A percentile compares a stretch with the other conserved stretches of the same genome.
Conservation (phyloP, 2,888 invertebrate genomes). For the Alloplasta piceator region DNA sequence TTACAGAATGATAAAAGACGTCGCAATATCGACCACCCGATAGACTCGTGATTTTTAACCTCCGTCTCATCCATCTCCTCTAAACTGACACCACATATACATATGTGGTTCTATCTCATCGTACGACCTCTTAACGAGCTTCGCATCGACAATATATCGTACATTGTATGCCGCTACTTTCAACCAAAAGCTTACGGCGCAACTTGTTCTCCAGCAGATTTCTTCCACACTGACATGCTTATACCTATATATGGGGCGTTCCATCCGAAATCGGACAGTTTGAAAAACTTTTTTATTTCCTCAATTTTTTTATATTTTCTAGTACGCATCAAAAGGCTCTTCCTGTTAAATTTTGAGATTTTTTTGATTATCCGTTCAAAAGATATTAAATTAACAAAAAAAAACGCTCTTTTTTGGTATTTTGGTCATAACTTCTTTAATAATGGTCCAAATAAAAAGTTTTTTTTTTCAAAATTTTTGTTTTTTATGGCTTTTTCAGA, state of each 20-base stretch:
- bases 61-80: background rate
- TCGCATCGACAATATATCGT: conserved; percentile 31
- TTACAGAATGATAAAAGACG: conserved; percentile 50
- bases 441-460: too few species aligned
- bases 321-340: too few species aligned
- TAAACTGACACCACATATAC: background rate
- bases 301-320: too few species aligned
- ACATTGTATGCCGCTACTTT: conserved; percentile 30
- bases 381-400: too few species aligned
- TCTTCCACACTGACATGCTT: background rate
- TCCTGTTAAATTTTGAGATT: too few species aligned
- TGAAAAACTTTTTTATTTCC: too few species aligned
- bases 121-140: conserved; percentile 32
- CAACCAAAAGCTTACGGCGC: background rate
- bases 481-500: too few species aligned
- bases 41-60: conserved; percentile 53
- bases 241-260: background rate
- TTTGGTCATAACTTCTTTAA: too few species aligned
- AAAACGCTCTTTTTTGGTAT: too few species aligned
- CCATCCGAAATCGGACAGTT: too few species aligned
- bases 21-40: conserved; percentile 55
- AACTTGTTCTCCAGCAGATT: background rate
- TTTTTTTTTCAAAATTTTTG: too few species aligned
- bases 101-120: background rate
- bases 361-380: too few species aligned